A percentile compares a stretch with the other conserved stretches of the same genome.
Conservation (phyloP, 2,797 vertebrate species). For the Graptemys geographica region DNA sequence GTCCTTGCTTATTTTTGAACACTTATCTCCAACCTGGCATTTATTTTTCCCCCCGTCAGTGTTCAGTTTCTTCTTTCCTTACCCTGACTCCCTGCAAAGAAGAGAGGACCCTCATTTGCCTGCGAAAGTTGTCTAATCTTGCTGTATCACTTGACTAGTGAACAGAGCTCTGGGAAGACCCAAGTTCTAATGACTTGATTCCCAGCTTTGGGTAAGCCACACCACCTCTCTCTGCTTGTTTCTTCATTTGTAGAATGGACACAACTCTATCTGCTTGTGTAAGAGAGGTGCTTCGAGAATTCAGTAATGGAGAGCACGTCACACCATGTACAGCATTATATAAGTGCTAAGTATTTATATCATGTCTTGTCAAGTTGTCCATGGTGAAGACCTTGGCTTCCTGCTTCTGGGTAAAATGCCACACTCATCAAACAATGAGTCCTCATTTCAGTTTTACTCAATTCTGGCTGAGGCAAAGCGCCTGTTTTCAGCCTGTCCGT, state of each 20-base stretch:
- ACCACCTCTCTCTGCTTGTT: background rate
- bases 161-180: background rate
- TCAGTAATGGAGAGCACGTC: background rate
- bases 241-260: background rate
- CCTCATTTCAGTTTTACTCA: background rate
- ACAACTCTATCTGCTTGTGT: background rate
- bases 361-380: background rate
- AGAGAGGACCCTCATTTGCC: conserved; percentile 37
- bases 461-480: background rate
- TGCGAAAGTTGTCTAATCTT: background rate
- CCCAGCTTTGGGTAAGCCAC: background rate
- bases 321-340: background rate
- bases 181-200: background rate
- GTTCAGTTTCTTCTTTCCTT: conserved; percentile 50
- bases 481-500: background rate
- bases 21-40: conserved; percentile 69
- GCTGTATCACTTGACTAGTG: background rate
- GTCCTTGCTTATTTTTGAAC: conserved; percentile 66
- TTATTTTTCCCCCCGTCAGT: conserved; percentile 50
- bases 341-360: background rate
- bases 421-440: rapidly evolving
- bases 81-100: background rate
- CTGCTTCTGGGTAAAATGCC: background rate
- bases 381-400: rapidly evolving
- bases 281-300: background rate